Percentiles rank a stretch among this genome's conserved stretches.
Evolutionary conservation across 2,888 invertebrate species (phyloP).

Genomic region (Drosophila melanosoma): DNA sequence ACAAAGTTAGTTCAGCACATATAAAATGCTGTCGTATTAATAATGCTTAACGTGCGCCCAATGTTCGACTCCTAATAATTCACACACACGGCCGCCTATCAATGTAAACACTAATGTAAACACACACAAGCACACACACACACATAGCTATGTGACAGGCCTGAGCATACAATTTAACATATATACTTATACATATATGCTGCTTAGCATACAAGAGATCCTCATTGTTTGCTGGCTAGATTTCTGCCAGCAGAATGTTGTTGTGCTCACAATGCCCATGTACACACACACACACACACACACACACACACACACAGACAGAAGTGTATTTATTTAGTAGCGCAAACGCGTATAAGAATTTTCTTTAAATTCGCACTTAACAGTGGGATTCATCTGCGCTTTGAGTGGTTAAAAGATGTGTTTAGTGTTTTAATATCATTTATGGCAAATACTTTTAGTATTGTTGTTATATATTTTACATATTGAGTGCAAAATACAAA

Average conservation of each 20-base stretch:
- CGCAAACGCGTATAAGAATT: constrained; percentile 2
- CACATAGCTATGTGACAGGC: not conserved
- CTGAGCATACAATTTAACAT: constrained; percentile 19
- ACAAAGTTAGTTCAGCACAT: constrained; percentile 19
- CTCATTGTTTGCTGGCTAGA: constrained; percentile 6
- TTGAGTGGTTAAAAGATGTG: not conserved
- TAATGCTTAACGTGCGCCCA: constrained; percentile 4
- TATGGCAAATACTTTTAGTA: not conserved
- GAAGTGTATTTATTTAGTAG: constrained; percentile 19
- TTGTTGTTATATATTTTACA: not conserved
- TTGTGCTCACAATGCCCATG: constrained; percentile 16
- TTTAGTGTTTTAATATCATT: not conserved
- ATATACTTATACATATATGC: not conserved
- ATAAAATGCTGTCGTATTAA: constrained; percentile 8
- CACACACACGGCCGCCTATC: constrained; percentile 48
- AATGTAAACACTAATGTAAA: constrained; percentile 23
- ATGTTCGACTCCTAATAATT: constrained; percentile 45
- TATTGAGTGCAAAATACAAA: not conserved
- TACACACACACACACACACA: not conserved
- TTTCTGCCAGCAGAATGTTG: constrained; percentile 6
- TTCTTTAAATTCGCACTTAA: not conserved
- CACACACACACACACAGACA: not conserved
- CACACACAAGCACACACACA: constrained; percentile 30
- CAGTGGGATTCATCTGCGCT: not conserved
- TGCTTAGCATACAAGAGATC: constrained; percentile 28